Evolutionary conservation across 2,888 invertebrate genomes (phyloP).

Genomic region (Saturnia pavonia): DNA sequence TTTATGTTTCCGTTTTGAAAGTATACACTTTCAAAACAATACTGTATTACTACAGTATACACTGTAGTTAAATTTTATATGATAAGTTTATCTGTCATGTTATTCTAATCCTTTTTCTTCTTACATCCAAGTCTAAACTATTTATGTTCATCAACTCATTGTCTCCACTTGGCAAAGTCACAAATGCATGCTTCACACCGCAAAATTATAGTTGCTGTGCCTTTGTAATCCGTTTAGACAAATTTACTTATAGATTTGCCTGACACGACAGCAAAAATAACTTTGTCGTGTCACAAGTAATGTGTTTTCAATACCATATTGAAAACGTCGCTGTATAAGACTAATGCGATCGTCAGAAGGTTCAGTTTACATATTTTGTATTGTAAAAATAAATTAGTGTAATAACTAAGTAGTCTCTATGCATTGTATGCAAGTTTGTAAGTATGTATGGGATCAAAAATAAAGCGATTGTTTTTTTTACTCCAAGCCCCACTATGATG

Average conservation of each 20-base stretch:
- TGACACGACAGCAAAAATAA: conserved; percentile 22
- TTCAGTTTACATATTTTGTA: conserved; percentile 24
- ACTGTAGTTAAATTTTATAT: not conserved
- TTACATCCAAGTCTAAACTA: conserved; percentile 41
- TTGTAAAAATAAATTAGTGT: conserved; percentile 25
- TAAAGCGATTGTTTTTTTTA: conserved; percentile 21
- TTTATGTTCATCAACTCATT: conserved; percentile 51
- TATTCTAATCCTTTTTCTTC: conserved; percentile 28
- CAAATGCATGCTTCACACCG: conserved; percentile 37
- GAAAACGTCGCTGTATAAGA: conserved; percentile 11
- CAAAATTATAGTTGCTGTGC: conserved; percentile 28
- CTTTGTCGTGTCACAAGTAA: conserved; percentile 34
- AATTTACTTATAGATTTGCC: conserved; percentile 27
- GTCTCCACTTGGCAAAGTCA: conserved; percentile 55
- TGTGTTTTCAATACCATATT: conserved; percentile 37
- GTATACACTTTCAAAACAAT: no score
- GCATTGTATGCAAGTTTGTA: conserved; percentile 53
- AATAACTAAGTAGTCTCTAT: conserved; percentile 39
- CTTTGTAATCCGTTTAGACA: conserved; percentile 17
- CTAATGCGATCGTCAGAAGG: conserved; percentile 24
- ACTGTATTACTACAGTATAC: no score
- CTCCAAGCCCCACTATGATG: conserved; percentile 37
- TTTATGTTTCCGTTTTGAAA: not conserved
- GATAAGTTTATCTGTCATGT: not conserved
- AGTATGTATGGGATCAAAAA: conserved; percentile 34